Base-by-base conservation (phyloP, 2,797 vertebrate species). In the Decapterus maruadsi region DNA sequence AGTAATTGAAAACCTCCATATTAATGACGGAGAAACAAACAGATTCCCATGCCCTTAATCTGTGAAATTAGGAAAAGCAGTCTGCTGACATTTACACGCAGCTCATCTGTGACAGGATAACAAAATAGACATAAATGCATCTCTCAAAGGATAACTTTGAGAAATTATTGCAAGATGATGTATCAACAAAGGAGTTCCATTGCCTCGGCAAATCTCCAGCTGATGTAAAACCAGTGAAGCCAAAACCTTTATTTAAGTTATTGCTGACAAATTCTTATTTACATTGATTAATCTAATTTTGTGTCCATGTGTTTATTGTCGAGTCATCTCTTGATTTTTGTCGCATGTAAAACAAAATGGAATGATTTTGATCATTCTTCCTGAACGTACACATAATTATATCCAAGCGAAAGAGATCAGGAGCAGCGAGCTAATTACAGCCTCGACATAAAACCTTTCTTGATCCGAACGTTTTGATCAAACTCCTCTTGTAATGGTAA, bases 41-140 rank as follows among this genome's bases (percentile, higher is more conserved):
- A 60, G 29, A 46, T 78, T 45, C 10, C 36, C 11, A 58, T 17
- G 29, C 26, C 13, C 26, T 26, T 68, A 22, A 71, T 61, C 34
- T 76, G 68, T 72, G 55, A 74, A 70, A 74, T 72, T 66, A 58
- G 58, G n/a, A 54, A 59, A 69, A 68, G 7, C 38, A 55, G 51
- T 62, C 62, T 51, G 34, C 42, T 45, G 19, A 54, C 46, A 56
- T 40, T 63, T 5, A 59, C 10, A 46, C 20, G 42, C n/a, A 65
- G 34, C 20, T 61, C 6, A 46, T 78, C 48, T 67, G 31, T 57
- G 4, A 42, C 40, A 55, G 63, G n/a, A 43, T 29, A 43, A 53
- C 20, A 46, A 64, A 69, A 31, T 1, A 64, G 53, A 20, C 38
- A 13, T n/a, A 7, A 34, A 17, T 5, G 26, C 38, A 36, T 60